These are phyloP conservation scores for Monopterus albus DNA, from an alignment of 2,113 vertebrate genomes.

Conservation along the genomic window DNA sequence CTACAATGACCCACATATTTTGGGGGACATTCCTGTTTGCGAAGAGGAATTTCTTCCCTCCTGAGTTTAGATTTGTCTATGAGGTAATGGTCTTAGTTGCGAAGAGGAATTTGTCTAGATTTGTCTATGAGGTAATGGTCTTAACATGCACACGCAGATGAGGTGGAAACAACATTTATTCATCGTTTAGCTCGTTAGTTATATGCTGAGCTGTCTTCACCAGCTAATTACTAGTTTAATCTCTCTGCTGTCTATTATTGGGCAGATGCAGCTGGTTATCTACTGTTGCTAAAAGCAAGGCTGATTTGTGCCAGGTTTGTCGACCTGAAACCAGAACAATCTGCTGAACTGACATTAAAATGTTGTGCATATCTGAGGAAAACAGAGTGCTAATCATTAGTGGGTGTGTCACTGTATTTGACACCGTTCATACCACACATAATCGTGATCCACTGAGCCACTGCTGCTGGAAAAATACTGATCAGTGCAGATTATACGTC, in stretches of 20 bases:
- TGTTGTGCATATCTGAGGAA: not conserved
- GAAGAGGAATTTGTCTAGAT: no score
- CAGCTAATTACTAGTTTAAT: no score
- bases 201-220: not conserved
- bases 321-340: not conserved
- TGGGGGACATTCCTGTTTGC: not conserved
- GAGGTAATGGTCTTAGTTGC: no score
- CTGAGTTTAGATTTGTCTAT: no score
- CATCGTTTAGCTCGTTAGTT: not conserved
- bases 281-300: no score
- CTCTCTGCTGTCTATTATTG: no score
- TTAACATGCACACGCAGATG: not conserved
- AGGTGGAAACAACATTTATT: no score
- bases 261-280: no score
- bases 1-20: conserved; percentile 11
- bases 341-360: not conserved
- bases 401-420: not conserved
- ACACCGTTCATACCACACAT: conserved; percentile 1
- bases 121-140: no score
- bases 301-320: no score
- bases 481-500: conserved; percentile 17
- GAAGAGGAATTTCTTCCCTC: conserved; percentile 3
- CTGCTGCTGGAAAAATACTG: conserved; percentile 6
- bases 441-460: no score
- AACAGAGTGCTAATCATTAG: conserved; percentile 7